Percentiles rank a stretch among this genome's conserved stretches.
phyloP scores from a whole-genome alignment of 2,113 vertebrate species.

The Oreochromis spilurus region DNA sequence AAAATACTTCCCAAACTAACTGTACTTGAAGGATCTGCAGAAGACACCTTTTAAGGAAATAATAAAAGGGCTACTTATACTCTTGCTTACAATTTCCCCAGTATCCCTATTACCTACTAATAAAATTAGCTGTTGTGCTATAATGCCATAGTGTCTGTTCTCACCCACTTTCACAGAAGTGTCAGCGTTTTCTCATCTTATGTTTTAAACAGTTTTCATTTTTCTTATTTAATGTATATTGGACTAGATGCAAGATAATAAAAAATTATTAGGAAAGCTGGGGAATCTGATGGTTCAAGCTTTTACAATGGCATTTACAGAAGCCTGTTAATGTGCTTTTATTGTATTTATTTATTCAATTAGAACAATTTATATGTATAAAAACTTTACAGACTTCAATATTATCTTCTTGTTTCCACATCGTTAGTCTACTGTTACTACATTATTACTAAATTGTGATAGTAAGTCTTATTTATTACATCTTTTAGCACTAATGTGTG shows the following conservation, averaged over 20 bases:
- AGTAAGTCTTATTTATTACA: neutral
- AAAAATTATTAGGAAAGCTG: neutral
- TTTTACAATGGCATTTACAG: neutral
- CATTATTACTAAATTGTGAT: neutral
- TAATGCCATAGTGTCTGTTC: neutral
- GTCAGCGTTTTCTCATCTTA: rapidly evolving
- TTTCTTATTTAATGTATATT: neutral
- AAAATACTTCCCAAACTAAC: rapidly evolving
- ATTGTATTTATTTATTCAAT: neutral
- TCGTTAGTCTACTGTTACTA: rapidly evolving
- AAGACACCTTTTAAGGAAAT: neutral
- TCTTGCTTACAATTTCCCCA: neutral
- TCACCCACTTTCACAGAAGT: neutral
- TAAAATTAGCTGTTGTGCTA: rapidly evolving
- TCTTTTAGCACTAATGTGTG: neutral
- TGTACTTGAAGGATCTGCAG: rapidly evolving
- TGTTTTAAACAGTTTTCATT: neutral
- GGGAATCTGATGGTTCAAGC: rapidly evolving
- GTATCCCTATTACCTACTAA: neutral
- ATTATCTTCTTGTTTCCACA: neutral
- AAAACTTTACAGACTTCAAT: neutral
- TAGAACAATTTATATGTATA: neutral
- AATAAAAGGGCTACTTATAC: neutral
- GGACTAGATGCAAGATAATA: rapidly evolving
- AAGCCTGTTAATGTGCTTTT: neutral